These are phyloP conservation scores for Callimorpha dominula DNA, from an alignment of 2,888 invertebrate genomes.

Conservation along the genomic window DNA sequence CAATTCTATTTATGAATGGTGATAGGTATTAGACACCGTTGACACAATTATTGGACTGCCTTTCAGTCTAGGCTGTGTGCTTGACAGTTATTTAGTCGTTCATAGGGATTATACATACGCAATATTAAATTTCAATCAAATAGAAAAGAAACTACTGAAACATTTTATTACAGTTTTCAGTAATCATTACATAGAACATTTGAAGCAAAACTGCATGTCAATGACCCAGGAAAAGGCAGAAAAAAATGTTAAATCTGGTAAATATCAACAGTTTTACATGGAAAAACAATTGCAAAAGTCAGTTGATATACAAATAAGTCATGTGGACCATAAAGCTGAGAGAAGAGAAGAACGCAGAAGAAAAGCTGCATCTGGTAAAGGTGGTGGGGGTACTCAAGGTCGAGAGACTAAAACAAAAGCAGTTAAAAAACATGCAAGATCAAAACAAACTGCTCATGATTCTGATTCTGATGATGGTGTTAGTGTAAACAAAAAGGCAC, in stretches of 20 bases:
- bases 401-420: slow-evolving; percentile 98
- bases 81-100: background rate
- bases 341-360: slow-evolving; percentile 95
- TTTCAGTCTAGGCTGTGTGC: too few relatives aligned
- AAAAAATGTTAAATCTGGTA: slow-evolving; percentile 89
- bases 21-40: background rate
- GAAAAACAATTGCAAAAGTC: slow-evolving; percentile 88
- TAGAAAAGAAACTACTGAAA: too few relatives aligned
- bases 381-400: slow-evolving; percentile 97
- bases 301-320: slow-evolving; percentile 67
- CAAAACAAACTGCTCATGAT: slow-evolving; percentile 87
- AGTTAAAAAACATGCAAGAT: slow-evolving; percentile 92
- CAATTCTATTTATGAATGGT: background rate
- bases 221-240: slow-evolving; percentile 90
- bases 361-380: slow-evolving; percentile 95
- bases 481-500: slow-evolving; percentile 73
- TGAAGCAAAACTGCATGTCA: slow-evolving; percentile 89
- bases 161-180: slow-evolving; percentile 84
- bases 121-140: too few relatives aligned
- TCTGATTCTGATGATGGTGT: slow-evolving; percentile 89
- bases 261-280: slow-evolving; percentile 91
- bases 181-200: slow-evolving; percentile 89
- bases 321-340: slow-evolving; percentile 88
- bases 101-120: background rate
- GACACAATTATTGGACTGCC: background rate